A percentile compares a stretch with the other conserved stretches of the same genome.
phyloP scores from a whole-genome alignment of 2,797 vertebrate genomes.

The Manis pentadactyla region DNA sequence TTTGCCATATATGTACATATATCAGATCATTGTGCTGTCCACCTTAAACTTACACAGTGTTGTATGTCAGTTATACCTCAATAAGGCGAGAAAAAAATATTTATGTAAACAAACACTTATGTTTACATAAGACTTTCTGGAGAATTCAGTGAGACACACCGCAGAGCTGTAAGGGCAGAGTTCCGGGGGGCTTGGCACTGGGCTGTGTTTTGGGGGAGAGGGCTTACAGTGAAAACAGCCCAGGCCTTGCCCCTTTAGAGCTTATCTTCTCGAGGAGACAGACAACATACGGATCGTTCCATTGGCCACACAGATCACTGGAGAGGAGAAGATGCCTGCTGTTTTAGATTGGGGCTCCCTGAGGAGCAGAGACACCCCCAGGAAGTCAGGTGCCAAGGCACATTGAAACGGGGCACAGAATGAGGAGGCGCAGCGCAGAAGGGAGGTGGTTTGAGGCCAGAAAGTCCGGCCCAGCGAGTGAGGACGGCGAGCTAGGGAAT shows the following conservation, averaged over 20 bases:
- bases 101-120: neutral
- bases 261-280: neutral
- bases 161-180: neutral
- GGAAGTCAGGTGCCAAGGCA: neutral
- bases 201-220: neutral
- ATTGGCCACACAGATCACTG: neutral
- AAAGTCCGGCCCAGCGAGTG: neutral
- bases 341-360: neutral
- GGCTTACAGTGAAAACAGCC: neutral
- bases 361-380: neutral
- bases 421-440: neutral
- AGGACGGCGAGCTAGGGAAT: neutral
- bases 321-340: neutral
- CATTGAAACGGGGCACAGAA: too few species aligned
- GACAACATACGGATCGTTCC: neutral
- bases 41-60: neutral
- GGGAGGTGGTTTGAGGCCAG: neutral
- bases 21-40: neutral
- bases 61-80: neutral
- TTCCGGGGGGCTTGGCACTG: neutral
- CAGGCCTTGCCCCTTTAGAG: neutral
- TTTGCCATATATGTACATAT: neutral
- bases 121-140: neutral
- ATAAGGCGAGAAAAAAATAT: neutral
- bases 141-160: neutral